A percentile compares a stretch with the other conserved stretches of the same genome.
Conservation (phyloP, 2,797 vertebrate species). For the Eurystomus glaucurus region DNA sequence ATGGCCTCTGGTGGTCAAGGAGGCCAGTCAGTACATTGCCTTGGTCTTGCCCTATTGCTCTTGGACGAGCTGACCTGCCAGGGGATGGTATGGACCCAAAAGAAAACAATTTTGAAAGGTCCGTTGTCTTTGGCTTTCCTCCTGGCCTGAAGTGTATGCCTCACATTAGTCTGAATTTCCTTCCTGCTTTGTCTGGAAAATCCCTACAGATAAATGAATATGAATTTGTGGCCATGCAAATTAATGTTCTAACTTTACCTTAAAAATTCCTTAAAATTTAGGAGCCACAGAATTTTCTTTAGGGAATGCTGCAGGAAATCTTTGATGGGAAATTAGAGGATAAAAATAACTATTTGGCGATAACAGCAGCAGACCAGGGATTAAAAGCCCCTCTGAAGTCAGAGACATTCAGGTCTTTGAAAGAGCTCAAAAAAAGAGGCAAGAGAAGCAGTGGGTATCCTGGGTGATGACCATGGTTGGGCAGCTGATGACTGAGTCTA, state of each 20-base stretch:
- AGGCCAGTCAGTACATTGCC: background rate
- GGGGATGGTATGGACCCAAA: background rate
- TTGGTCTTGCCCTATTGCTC: background rate
- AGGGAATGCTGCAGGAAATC: background rate
- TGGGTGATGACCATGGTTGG: background rate
- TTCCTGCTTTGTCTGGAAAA: background rate
- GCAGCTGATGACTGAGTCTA: constrained; percentile 31
- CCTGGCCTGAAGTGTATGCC: background rate
- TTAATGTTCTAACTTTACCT: background rate
- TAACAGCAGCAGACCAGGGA: background rate
- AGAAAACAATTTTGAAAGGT: background rate
- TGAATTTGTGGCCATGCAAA: background rate
- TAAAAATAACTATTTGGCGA: constrained; percentile 27
- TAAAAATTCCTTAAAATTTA: constrained; percentile 23
- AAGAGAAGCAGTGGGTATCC: background rate
- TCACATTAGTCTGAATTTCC: background rate
- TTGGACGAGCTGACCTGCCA: background rate
- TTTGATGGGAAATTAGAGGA: background rate
- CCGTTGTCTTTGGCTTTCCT: background rate
- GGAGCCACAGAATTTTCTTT: background rate
- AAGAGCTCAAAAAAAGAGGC: background rate
- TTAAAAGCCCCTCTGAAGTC: constrained; percentile 19
- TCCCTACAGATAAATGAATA: background rate
- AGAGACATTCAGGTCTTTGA: background rate
- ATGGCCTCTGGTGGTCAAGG: background rate